Evolutionary conservation across 2,113 vertebrate species (phyloP).

Genomic region (Lota lota): DNA sequence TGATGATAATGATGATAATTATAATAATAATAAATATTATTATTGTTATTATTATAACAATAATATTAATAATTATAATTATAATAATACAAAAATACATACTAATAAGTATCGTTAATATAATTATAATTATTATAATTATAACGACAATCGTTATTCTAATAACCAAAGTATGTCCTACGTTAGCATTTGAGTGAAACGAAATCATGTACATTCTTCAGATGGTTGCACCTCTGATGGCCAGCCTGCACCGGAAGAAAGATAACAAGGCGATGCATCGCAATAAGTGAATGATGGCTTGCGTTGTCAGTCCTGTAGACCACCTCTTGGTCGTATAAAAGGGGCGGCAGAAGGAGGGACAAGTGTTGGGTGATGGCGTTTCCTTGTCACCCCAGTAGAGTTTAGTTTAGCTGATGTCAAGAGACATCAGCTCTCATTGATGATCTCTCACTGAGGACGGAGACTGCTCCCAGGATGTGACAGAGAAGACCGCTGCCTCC

Average conservation of each 20-base stretch:
- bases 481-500: conserved; percentile 56
- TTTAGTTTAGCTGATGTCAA: conserved; percentile 77
- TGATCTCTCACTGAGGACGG: conserved; percentile 66
- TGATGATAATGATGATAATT: background rate
- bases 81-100: background rate
- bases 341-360: too few relatives aligned
- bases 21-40: background rate
- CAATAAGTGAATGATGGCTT: too few relatives aligned
- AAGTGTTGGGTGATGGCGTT: too few relatives aligned
- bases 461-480: conserved; percentile 84
- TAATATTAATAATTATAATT: background rate
- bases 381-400: too few relatives aligned
- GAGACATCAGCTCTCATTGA: conserved; percentile 58
- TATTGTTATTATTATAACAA: conserved; percentile 2
- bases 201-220: too few relatives aligned
- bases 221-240: too few relatives aligned
- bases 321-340: too few relatives aligned
- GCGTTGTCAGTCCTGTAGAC: too few relatives aligned
- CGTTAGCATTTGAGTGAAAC: too few relatives aligned
- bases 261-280: too few relatives aligned
- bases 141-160: background rate
- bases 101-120: background rate
- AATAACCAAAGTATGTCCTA: background rate
- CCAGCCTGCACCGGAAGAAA: too few relatives aligned
- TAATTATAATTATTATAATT: conserved; percentile 2